phyloP scores from a whole-genome alignment of 2,113 vertebrate genomes.

The Rhineura floridana region DNA sequence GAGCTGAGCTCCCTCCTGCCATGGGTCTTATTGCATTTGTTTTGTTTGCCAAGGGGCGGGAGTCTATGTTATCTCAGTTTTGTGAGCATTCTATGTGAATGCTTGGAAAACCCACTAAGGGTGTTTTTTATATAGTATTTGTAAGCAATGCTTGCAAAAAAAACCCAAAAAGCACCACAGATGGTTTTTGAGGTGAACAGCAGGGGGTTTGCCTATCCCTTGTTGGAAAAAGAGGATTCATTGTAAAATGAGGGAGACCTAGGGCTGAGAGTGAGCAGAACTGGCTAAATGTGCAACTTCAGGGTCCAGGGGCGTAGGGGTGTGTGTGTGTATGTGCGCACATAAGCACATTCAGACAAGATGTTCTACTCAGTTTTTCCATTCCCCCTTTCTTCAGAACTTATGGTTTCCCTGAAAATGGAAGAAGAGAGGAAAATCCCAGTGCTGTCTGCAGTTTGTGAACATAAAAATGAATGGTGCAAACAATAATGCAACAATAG shows the following conservation, averaged over 20 bases:
- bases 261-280: too few relatives aligned
- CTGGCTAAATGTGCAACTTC: not conserved
- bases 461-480: constrained; percentile 64
- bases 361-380: not conserved
- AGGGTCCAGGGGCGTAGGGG: not conserved
- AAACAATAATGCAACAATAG: constrained; percentile 54
- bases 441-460: constrained; percentile 53
- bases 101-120: not conserved
- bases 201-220: not conserved
- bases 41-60: not conserved
- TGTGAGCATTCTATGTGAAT: not conserved
- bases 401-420: constrained; percentile 41
- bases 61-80: not conserved
- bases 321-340: not conserved
- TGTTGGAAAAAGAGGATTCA: not conserved
- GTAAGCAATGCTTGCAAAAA: not conserved
- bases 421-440: constrained; percentile 49
- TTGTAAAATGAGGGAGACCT: not conserved
- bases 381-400: not conserved
- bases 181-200: not conserved
- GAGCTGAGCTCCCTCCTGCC: not conserved
- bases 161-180: too few relatives aligned
- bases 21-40: not conserved
- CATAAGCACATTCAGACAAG: not conserved
- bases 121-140: not conserved